Evolutionary conservation across 2,888 invertebrate species (phyloP), one percentile per base, ranked within the genome.

Genomic region (Deilephila elpenor): DNA sequence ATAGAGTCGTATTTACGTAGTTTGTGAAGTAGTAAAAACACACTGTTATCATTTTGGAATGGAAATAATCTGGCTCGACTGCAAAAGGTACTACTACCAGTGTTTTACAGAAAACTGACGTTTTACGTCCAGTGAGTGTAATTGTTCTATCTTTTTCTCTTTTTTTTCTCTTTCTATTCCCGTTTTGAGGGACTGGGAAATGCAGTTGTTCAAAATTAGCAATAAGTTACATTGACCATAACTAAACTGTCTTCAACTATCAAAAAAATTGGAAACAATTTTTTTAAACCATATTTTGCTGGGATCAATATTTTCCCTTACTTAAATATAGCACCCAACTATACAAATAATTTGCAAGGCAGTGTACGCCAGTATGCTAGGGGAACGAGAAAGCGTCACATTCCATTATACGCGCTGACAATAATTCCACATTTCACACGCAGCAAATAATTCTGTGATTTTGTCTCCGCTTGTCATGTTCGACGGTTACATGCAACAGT

Each of bases 391-490:
- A 86, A 84, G 81, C 86, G 86, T 84, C 85, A 88, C 83, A 83
- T 83, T 78, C 78, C 82, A 85, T 86, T 88, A 86, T 87, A 76
- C 77, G 81, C 78, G 81, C 88, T 89, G 88, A 91, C 92, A 91
- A 91, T 91, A 88, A 92, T 91, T 87, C 85, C 84, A 67, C 82
- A 80, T 85, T 84, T 84, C 83, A 83, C 83, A 83, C 82, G 82
- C 83, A 80, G 78, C 79, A 79, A 70, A 85, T 84, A 86, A 92
- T 92, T 92, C 90, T 83, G 87, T 88, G 84, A 84, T 88, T 89
- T 89, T 89, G 89, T 88, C 88, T 85, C 85, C 83, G 83, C 83
- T 82, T 88, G 84, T 84, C 82, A 82, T 79, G 74, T 20, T 73
- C 86, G 84, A 88, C 64, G 80, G 78, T 56, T 25, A 83, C 83